Base-by-base conservation (phyloP, 2,888 invertebrate genomes). In the Tridacna crocea region DNA sequence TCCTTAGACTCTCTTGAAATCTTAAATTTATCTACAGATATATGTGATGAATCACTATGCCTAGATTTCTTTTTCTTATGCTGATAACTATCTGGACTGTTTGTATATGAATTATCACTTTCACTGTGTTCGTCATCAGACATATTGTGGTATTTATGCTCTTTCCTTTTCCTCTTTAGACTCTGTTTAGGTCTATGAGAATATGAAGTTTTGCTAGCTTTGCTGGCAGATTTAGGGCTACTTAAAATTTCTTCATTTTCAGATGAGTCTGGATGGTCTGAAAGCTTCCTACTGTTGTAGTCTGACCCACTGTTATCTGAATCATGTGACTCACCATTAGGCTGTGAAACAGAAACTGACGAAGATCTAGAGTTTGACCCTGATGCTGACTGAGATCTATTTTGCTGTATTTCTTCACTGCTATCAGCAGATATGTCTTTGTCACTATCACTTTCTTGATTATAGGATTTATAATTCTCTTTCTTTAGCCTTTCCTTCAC, bases 401-500 rank as follows among this genome's bases (percentile, higher is more conserved):
- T 22, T 24, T 24, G 48, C 1, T 26, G 24, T 47, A 68, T 47
- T 51, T n/a, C 12, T n/a, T 19, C 6, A 6, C 13, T 13, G 13
- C 61, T 61, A 6, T 13, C 15, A n/a, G 12, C 24, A 13, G 19
- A 22, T 19, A 4, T 4, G 4, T 22, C 24, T 24, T 11, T 61
- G 27, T 65, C 70, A 70, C 22, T 48, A 27, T 47, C 22, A 48
- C 11, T 46, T 13, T 48, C 24, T 51, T 24, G 22, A 13, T 15
- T 22, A 24, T n/a, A 55, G 24, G 51, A 51, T 66, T 66, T 55
- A 51, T 72, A 72, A 48, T 72, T 22, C 10, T 72, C 55, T 72
- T 60, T 55, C 22, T 72, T 66, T 0, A 66, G 36, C 19, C 46
- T 82, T 51, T 77, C 72, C 17, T 72, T 72, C 24, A 72, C 73